Base-by-base conservation (phyloP, 2,888 invertebrate genomes). In the Xylophagus ater region DNA sequence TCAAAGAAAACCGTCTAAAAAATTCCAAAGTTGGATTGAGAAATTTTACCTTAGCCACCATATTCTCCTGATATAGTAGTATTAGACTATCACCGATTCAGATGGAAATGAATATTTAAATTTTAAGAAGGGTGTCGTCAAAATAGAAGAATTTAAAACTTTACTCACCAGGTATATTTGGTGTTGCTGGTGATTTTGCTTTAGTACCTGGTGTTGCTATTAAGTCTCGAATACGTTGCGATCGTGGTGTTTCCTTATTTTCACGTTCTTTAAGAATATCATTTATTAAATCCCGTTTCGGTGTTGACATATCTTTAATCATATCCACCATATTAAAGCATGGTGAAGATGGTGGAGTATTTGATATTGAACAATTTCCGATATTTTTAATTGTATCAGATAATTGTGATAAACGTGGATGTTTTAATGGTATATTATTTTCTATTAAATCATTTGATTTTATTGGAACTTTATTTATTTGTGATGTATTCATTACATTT, bases 101-200 rank as follows among this genome's bases (percentile, higher is more conserved):
- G n/a, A n/a, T n/a, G n/a, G n/a, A 21, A 33, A 23, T 13, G 23
- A 33, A 13, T n/a, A 31, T 15, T 31, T n/a, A n/a, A n/a, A n/a
- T n/a, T n/a, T n/a, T n/a, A n/a, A n/a, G n/a, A n/a, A n/a, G n/a
- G n/a, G 18, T 23, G 25, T 29, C 5, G 29, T n/a, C 4, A 25
- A 17, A 56, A 33, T 66, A 54, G 51, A 1, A 56, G 55, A 4
- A 55, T 53, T 3, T 51, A 47, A 19, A 54, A n/a, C n/a, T 28
- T 21, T 9, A 28, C 13, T 34, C 59, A 45, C 59, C 59, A 9
- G 64, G 70, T 15, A 63, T 57, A 40, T 54, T 51, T 4, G 67
- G 65, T 10, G 67, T 63, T 38, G 57, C 59, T 0, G 61, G 62
- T 4, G 58, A 58, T 1, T 55, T 44, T 29, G 7, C 44, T 36